Base-by-base conservation (phyloP, 1,140 invertebrate species). In the Lamellibrachia luymesi region DNA sequence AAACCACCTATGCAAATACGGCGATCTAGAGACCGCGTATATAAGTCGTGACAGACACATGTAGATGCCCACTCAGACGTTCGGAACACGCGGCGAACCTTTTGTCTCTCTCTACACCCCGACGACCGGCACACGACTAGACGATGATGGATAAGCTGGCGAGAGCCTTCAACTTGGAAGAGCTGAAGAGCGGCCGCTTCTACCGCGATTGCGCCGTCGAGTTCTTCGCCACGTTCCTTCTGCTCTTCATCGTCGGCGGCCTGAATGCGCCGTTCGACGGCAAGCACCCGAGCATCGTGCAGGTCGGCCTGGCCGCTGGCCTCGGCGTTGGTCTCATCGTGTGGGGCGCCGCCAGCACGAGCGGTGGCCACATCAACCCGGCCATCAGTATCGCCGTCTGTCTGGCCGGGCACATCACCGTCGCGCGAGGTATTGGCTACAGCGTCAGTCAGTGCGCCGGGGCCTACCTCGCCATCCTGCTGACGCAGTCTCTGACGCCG, bases 221-320 rank as follows among this genome's bases (percentile, higher is more conserved):
- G 38, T 93, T 93, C 2, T 49, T 93, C 7, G 92, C 6, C 17
- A 93, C 92, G 7, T 93, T 93, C 80, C 25, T 93, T n/a, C 92
- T 93, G 64, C 64, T 80, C 8, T 80, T 80, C 64, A 80, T 80
- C 4, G 64, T 80, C 64, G 64, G 64, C 64, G 64, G 64, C 13
- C 64, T 80, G 64, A 80, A 22, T 22, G 64, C 64, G 64, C 64
- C 7, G 64, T 80, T 80, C 64, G 64, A 22, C 64, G 64, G 17
- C 64, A 80, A 80, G 64, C 52, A 56, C 52, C 64, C 64, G 64
- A 80, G 64, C 56, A 96, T 98, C 50, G 97, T 98, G 1, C 97
- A 98, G 93, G 98, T 99, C 94, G 97, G 98, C 49, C 97, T 99
- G 90, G 97, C 98, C 93, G 99, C 99, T 96, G 98, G 98, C 92